These are phyloP conservation scores for Gymnothorax javanicus DNA, from an alignment of 2,797 vertebrate species.

Conservation along the genomic window DNA sequence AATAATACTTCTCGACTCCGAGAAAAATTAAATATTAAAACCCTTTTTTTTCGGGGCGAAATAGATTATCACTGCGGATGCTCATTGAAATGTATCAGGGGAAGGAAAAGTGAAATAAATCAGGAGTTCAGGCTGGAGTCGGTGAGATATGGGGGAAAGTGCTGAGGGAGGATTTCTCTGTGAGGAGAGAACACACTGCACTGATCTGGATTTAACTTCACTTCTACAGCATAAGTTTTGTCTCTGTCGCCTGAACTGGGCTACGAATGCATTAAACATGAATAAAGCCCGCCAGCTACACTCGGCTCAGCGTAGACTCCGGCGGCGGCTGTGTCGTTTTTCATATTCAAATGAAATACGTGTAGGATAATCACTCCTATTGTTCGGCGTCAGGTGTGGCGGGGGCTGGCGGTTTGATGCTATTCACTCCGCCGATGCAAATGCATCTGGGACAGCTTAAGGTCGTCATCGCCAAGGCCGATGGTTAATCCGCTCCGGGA, in stretches of 20 bases:
- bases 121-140: background rate
- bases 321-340: background rate
- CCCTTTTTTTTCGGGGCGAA: background rate
- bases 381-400: background rate
- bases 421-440: background rate
- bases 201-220: background rate
- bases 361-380: background rate
- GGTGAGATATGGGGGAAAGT: background rate
- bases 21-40: constrained; percentile 26
- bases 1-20: constrained; percentile 11
- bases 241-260: background rate
- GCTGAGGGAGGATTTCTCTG: background rate
- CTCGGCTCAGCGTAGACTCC: background rate
- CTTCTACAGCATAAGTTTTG: background rate
- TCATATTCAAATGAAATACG: background rate
- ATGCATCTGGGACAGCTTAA: background rate
- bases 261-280: background rate
- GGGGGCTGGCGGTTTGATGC: background rate
- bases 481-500: background rate
- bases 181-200: background rate
- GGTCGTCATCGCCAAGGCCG: background rate
- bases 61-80: background rate
- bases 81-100: constrained; percentile 15
- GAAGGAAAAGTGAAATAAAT: background rate
- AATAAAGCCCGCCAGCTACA: background rate